These are phyloP conservation scores for Cosmia pyralina DNA, from an alignment of 2,888 invertebrate genomes.

Conservation along the genomic window DNA sequence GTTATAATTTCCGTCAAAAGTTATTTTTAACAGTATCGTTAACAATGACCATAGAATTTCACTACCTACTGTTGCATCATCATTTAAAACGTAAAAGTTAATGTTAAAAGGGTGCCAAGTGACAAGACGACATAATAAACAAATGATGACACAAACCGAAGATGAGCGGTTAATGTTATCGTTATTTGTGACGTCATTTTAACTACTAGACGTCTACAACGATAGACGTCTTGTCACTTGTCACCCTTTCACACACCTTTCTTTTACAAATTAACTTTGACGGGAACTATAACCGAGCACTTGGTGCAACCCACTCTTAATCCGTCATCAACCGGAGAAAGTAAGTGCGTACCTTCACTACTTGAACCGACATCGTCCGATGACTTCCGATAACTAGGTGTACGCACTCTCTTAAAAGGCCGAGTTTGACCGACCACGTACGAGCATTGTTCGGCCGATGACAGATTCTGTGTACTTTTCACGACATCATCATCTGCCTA, in stretches of 20 bases:
- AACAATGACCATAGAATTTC: not conserved
- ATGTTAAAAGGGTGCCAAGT: not conserved
- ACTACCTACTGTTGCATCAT: not conserved
- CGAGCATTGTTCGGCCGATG: not conserved
- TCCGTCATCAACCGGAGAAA: not conserved
- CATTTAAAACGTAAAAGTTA: not conserved
- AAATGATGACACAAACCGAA: too few relatives aligned
- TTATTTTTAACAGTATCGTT: not conserved
- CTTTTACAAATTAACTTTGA: too few relatives aligned
- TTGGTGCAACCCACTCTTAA: too few relatives aligned
- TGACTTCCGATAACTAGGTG: not conserved
- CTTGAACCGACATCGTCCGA: not conserved
- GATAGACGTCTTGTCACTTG: too few relatives aligned
- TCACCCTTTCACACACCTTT: too few relatives aligned
- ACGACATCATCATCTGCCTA: not conserved
- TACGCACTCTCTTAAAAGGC: not conserved
- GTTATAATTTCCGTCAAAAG: not conserved
- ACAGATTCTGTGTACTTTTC: not conserved
- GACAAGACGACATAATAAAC: not conserved
- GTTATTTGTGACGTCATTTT: too few relatives aligned
- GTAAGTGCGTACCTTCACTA: not conserved
- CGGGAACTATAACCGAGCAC: too few relatives aligned
- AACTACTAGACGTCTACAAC: too few relatives aligned
- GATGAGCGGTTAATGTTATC: too few relatives aligned
- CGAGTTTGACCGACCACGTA: not conserved